phyloP scores from a whole-genome alignment of 2,888 invertebrate genomes.

The Tholera decimalis region DNA sequence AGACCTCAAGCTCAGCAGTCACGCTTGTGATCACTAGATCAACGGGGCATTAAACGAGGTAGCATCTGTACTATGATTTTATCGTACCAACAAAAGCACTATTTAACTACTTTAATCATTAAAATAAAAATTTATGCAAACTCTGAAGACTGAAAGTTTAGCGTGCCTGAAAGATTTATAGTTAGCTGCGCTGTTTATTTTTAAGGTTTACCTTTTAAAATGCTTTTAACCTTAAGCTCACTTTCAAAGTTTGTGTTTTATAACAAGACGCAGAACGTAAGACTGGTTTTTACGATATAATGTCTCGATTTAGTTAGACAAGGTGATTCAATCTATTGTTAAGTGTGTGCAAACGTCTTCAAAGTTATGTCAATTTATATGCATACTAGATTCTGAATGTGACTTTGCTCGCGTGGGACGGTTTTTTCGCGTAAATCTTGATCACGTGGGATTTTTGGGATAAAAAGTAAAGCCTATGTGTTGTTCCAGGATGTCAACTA shows the following conservation, averaged over 20 bases:
- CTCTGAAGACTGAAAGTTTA: conserved; percentile 45
- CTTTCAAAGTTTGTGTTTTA: conserved; percentile 26
- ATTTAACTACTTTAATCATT: conserved; percentile 46
- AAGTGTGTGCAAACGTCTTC: too few relatives aligned
- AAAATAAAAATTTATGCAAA: conserved; percentile 39
- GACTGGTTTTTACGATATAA: background rate
- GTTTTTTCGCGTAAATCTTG: too few relatives aligned
- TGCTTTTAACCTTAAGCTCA: conserved; percentile 31
- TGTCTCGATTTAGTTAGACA: background rate
- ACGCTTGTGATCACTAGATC: too few relatives aligned
- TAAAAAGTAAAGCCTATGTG: too few relatives aligned
- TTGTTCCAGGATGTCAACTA: too few relatives aligned
- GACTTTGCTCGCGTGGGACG: too few relatives aligned
- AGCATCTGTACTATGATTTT: too few relatives aligned
- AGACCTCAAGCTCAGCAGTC: too few relatives aligned
- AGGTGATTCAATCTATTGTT: background rate
- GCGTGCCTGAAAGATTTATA: conserved; percentile 37
- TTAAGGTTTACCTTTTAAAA: conserved; percentile 35
- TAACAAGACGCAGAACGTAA: background rate
- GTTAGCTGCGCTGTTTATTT: conserved; percentile 33
- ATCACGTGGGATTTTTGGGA: too few relatives aligned
- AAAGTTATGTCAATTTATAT: too few relatives aligned
- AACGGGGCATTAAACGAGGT: too few relatives aligned
- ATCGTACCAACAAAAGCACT: conserved; percentile 21
- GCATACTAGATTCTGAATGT: too few relatives aligned